Conservation (phyloP, 2,888 invertebrate genomes). For the Physocephala rufipes region DNA sequence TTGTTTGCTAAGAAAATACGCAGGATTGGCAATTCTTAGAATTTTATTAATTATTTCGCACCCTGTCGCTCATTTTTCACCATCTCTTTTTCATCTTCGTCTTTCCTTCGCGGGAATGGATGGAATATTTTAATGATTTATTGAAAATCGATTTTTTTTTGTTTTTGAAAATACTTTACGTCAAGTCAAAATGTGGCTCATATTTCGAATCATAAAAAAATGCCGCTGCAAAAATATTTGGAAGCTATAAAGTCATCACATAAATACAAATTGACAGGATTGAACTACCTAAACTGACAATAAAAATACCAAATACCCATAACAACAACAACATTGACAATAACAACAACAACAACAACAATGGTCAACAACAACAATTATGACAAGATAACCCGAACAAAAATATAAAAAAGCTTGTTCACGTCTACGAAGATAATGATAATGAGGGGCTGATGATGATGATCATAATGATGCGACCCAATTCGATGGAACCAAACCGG, state of each 20-base stretch:
- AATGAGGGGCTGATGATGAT: too few species aligned
- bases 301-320: not conserved
- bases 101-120: too few species aligned
- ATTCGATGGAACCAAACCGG: slow-evolving; percentile 4
- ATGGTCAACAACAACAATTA: not conserved
- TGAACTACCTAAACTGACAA: slow-evolving; percentile 29
- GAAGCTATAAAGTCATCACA: slow-evolving; percentile 39
- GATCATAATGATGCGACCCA: not conserved
- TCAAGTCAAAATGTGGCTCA: too few species aligned
- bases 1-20: too few species aligned
- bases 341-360: not conserved
- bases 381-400: too few species aligned
- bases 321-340: not conserved
- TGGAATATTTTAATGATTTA: not conserved
- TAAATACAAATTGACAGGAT: slow-evolving; percentile 41
- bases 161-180: too few species aligned
- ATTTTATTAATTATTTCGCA: too few species aligned
- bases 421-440: too few species aligned
- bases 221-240: not conserved
- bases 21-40: too few species aligned
- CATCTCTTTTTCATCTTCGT: too few species aligned
- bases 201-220: slow-evolving; percentile 12
- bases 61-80: too few species aligned
- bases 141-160: slow-evolving; percentile 3
- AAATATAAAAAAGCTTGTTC: too few species aligned